Conservation (phyloP, 2,888 invertebrate species). For the Beris chalybata region DNA sequence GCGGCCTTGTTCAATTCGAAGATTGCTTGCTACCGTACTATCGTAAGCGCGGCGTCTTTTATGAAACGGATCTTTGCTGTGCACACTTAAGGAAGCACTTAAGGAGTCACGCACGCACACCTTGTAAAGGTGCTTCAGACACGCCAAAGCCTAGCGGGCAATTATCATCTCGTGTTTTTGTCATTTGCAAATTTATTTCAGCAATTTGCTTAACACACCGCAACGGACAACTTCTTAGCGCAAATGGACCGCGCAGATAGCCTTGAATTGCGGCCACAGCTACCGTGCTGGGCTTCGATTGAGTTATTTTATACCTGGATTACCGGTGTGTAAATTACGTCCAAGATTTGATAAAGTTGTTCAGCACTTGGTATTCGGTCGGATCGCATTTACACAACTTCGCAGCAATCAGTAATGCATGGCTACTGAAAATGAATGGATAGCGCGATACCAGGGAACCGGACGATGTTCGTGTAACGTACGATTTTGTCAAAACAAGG, state of each 20-base stretch:
- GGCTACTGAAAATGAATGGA: conserved; percentile 26
- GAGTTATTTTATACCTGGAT: conserved; percentile 33
- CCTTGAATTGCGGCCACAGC: conserved; percentile 21
- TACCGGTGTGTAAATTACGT: conserved; percentile 36
- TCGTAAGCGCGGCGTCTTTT: conserved; percentile 36
- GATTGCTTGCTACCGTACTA: conserved; percentile 26
- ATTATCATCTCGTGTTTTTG: conserved; percentile 41
- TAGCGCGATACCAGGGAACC: not conserved
- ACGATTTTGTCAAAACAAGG: too few relatives aligned
- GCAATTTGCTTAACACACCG: conserved; percentile 40
- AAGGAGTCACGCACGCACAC: conserved; percentile 30
- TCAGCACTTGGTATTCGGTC: not conserved
- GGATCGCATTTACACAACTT: conserved; percentile 16
- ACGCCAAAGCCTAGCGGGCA: conserved; percentile 36
- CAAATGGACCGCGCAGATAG: conserved; percentile 7
- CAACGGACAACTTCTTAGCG: conserved; percentile 26
- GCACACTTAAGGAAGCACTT: conserved; percentile 32
- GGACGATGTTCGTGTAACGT: too few relatives aligned
- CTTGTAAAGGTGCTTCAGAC: conserved; percentile 17
- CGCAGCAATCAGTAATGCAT: conserved; percentile 30
- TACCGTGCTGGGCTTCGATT: conserved; percentile 29
- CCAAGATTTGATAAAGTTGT: conserved; percentile 36
- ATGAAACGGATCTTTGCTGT: conserved; percentile 38
- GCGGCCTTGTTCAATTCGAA: conserved; percentile 3
- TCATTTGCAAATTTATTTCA: conserved; percentile 41